Evolutionary conservation across 2,888 invertebrate genomes (phyloP).

Genomic region (Sminthurides aquaticus): DNA sequence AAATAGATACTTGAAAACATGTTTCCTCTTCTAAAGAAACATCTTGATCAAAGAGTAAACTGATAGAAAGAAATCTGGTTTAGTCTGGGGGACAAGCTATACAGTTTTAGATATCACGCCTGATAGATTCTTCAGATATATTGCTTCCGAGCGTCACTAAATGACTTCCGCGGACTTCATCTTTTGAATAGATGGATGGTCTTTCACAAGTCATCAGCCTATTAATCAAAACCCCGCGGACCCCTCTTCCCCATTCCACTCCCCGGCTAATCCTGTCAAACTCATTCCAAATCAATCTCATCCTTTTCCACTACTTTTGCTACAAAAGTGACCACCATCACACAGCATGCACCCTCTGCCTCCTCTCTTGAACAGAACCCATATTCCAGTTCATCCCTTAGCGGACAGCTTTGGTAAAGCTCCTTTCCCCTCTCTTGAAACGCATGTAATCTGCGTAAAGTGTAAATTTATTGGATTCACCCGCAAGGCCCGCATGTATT

Average conservation of each 20-base stretch:
- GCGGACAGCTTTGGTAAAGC: too few relatives aligned
- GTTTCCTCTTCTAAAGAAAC: too few relatives aligned
- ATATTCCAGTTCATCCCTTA: too few relatives aligned
- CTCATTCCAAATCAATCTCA: constrained; percentile 34
- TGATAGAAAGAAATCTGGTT: too few relatives aligned
- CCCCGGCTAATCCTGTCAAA: constrained; percentile 42
- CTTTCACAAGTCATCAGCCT: constrained; percentile 44
- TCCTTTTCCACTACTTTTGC: constrained; percentile 7
- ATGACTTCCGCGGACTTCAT: constrained; percentile 37
- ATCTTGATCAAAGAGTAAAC: too few relatives aligned
- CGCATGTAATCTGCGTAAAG: too few relatives aligned
- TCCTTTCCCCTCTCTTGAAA: too few relatives aligned
- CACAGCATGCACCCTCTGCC: not conserved
- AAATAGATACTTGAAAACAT: too few relatives aligned
- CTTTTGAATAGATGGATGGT: constrained; percentile 1
- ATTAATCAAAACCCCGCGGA: constrained; percentile 44
- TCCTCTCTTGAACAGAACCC: not conserved
- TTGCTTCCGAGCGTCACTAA: constrained; percentile 36
- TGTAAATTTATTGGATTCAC: too few relatives aligned
- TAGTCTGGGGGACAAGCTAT: not conserved
- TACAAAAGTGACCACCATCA: constrained; percentile 21
- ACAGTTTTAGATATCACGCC: not conserved
- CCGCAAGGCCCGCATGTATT: too few relatives aligned
- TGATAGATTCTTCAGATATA: not conserved
- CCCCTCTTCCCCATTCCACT: not conserved